phyloP scores from a whole-genome alignment of 2,888 invertebrate genomes.

The Piscicola geometra region DNA sequence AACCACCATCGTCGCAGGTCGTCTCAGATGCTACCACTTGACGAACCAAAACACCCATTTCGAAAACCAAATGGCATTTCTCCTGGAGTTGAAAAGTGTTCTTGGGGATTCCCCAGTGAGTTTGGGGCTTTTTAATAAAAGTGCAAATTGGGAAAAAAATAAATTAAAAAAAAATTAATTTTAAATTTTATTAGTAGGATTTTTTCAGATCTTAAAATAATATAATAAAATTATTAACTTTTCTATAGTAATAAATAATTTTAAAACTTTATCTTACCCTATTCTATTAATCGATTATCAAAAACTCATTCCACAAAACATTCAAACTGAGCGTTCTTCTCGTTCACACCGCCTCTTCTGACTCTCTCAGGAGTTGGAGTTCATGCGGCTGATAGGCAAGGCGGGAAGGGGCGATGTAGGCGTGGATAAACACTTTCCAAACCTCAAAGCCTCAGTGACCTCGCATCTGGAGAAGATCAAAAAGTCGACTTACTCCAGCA shows the following conservation, averaged over 20 bases:
- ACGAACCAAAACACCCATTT: constrained; percentile 66
- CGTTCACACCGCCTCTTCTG: not conserved
- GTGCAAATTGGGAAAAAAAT: too few species aligned
- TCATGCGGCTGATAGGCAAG: not conserved
- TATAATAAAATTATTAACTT: not conserved
- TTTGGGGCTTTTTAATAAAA: too few species aligned
- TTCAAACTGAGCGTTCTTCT: not conserved
- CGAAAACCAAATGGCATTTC: constrained; percentile 77
- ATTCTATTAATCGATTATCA: too few species aligned
- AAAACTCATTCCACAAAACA: too few species aligned
- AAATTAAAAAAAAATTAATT: not conserved
- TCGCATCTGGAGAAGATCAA: not conserved
- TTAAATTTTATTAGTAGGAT: not conserved
- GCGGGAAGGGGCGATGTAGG: not conserved
- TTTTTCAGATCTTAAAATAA: not conserved
- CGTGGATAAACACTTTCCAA: not conserved
- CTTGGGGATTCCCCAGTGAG: constrained; percentile 64
- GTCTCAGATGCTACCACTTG: constrained; percentile 75
- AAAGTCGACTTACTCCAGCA: not conserved
- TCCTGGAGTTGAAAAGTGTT: constrained; percentile 73
- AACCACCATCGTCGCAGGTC: constrained; percentile 59
- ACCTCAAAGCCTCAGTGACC: not conserved
- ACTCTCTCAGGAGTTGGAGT: constrained; percentile 4
- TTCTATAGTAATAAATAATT: not conserved
- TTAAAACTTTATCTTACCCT: too few species aligned